Percentiles rank a stretch among this genome's conserved stretches.
phyloP scores from a whole-genome alignment of 2,113 vertebrate genomes.

The Gymnogyps californianus region DNA sequence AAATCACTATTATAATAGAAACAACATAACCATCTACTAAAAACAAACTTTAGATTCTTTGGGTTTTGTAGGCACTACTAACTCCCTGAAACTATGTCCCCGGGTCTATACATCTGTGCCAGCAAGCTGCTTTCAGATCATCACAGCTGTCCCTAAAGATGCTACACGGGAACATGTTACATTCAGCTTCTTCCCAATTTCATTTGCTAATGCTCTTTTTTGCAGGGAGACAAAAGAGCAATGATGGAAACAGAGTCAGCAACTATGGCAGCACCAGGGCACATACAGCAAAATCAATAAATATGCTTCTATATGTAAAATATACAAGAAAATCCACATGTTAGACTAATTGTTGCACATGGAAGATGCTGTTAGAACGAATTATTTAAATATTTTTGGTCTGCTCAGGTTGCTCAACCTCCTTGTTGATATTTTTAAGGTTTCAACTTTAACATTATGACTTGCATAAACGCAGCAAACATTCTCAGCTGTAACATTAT shows the following conservation, averaged over 20 bases:
- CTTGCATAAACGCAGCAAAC: background rate
- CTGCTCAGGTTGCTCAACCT: background rate
- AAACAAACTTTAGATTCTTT: background rate
- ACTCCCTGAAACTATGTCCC: background rate
- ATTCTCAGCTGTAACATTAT: background rate
- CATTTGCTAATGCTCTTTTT: background rate
- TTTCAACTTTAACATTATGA: background rate
- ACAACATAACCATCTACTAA: background rate
- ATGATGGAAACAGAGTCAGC: background rate
- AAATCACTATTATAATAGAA: background rate
- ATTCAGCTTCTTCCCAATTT: background rate
- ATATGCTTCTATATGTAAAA: background rate
- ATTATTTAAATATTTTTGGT: background rate
- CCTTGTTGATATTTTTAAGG: background rate
- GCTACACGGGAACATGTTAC: background rate
- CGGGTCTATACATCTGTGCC: background rate
- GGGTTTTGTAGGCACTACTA: background rate
- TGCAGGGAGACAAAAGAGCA: background rate
- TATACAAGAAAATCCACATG: background rate
- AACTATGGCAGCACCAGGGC: background rate
- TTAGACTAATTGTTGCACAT: background rate
- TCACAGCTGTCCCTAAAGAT: background rate
- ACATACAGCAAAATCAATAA: background rate
- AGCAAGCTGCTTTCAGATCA: background rate
- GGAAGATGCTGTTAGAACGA: background rate